Base-by-base conservation (phyloP, 1,140 invertebrate species). In the Drosophila serrata region DNA sequence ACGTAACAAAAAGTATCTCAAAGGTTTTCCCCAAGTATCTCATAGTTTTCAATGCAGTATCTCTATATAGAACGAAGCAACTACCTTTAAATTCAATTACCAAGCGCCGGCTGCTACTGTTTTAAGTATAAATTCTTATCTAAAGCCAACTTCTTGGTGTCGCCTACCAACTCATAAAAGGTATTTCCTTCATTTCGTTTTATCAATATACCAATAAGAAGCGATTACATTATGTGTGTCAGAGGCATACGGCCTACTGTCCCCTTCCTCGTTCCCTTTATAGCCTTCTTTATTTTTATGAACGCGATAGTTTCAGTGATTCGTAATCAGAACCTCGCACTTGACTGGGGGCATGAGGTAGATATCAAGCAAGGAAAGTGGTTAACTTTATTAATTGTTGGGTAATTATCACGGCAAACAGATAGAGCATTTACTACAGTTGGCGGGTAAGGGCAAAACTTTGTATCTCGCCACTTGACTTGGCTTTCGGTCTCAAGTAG, bases 301-400 rank as follows among this genome's bases (percentile, higher is more conserved):
- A 37, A 31, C 35, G 53, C 42, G 53, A 59, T 37, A 49, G 13
- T 59, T 40, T 49, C 69, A 22, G 67, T 73, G 69, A 73, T 73
- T 73, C 65, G 69, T 73, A 73, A 73, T 73, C 69, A 73, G 67
- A 72, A 40, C 69, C 65, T 58, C 51, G 53, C 68, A 72, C 68
- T 73, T 72, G 68, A 70, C 64, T 55, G 27, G 22, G 22, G 24
- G 19, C 35, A 45, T 48, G 43, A 39, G 51, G 51, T 45, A 56
- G 75, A 84, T 84, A 84, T 58, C 67, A 45, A 17, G 27, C 37
- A 45, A 49, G 33, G 39, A 69, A 69, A 69, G 65, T 64, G 75
- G 75, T 72, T 73, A 73, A 69, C 42, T 85, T 72, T 85, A 85
- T 85, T 84, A 84, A 84, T 84, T 70, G 76, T 39, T 73, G 61